These are phyloP conservation scores for Umimayanthus chanpuru DNA, from an alignment of 92 coral and sea anemone genomes.

Conservation along the genomic window DNA sequence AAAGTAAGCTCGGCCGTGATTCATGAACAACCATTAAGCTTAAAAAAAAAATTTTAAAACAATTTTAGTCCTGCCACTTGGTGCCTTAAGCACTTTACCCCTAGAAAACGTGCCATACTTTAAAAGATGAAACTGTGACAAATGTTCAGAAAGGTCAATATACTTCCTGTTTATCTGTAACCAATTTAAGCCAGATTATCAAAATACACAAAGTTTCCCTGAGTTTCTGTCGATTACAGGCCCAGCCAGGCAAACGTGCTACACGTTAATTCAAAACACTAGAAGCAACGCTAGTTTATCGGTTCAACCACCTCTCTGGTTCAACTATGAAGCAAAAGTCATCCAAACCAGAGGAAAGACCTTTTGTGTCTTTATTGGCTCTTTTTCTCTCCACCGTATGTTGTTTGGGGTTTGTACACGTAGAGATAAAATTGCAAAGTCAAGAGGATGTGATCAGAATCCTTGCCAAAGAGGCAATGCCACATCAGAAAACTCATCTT, in stretches of 20 bases:
- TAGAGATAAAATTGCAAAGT: slow-evolving; percentile 14
- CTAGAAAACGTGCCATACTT: background rate
- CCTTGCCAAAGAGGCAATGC: background rate
- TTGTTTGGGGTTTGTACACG: background rate
- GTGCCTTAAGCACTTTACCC: too few relatives aligned
- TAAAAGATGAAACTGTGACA: background rate
- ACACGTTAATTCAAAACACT: too few relatives aligned
- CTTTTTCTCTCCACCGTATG: background rate
- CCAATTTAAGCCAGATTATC: background rate
- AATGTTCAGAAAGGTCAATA: background rate
- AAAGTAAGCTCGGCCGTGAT: too few relatives aligned
- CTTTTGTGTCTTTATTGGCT: background rate
- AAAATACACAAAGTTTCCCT: background rate
- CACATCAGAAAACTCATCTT: background rate
- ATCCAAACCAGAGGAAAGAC: background rate
- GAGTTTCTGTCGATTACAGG: background rate
- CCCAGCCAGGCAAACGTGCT: too few relatives aligned
- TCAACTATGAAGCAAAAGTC: background rate
- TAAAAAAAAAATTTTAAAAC: too few relatives aligned
- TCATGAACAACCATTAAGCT: too few relatives aligned
- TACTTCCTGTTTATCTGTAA: background rate
- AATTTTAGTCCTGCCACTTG: too few relatives aligned
- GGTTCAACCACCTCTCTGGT: background rate
- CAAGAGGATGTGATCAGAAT: background rate
- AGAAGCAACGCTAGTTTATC: too few relatives aligned